Percentiles rank a stretch among this genome's conserved stretches.
These are phyloP conservation scores for Tragopan temminckii DNA, from an alignment of 2,797 vertebrate genomes.

Conservation along the genomic window DNA sequence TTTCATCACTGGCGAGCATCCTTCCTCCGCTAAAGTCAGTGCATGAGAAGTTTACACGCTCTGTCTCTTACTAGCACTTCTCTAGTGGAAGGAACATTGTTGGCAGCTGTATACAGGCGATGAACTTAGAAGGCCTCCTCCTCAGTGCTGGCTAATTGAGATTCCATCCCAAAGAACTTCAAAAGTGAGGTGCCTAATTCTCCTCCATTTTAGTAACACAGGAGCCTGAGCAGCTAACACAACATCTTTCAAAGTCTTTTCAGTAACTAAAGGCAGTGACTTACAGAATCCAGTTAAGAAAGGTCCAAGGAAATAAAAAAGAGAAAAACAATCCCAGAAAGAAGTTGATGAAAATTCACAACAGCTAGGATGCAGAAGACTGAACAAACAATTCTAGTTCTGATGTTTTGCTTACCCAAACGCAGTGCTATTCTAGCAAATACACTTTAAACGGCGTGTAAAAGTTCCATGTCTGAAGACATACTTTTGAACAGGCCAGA, in stretches of 20 bases:
- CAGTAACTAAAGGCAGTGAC: not conserved
- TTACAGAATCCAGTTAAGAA: not conserved
- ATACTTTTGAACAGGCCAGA: not conserved
- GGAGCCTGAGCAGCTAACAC: not conserved
- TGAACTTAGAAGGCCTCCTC: not conserved
- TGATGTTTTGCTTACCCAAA: not conserved
- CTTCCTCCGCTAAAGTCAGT: not conserved
- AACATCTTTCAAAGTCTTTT: not conserved
- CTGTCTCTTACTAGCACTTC: not conserved
- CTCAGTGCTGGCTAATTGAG: not conserved
- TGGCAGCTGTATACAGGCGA: not conserved
- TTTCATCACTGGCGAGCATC: not conserved
- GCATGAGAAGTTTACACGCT: not conserved
- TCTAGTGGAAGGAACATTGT: not conserved
- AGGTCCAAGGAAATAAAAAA: not conserved
- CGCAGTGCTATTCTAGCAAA: not conserved
- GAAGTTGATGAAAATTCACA: not conserved
- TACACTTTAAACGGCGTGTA: not conserved
- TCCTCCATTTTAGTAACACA: not conserved
- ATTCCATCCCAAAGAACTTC: not conserved
- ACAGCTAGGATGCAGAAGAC: not conserved
- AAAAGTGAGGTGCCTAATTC: not conserved
- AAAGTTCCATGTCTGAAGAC: accelerated
- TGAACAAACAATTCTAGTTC: not conserved
- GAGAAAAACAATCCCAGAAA: not conserved